These are phyloP conservation scores for Scaptomyza cyrtandrae DNA, from an alignment of 2,888 invertebrate species.

Conservation along the genomic window DNA sequence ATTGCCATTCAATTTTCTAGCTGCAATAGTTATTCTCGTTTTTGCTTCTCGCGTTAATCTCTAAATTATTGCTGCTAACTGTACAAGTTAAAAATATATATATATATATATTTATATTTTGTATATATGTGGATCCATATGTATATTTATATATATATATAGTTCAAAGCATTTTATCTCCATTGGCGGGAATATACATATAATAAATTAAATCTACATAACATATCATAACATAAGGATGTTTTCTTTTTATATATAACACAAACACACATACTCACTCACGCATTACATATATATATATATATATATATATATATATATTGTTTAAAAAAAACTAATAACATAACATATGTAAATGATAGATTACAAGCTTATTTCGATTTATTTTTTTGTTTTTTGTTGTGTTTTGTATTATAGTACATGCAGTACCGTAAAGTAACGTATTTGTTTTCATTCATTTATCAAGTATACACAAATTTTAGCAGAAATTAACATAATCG, in stretches of 20 bases:
- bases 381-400: slow-evolving; percentile 5
- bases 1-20: slow-evolving; percentile 49
- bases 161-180: slow-evolving; percentile 14
- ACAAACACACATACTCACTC: slow-evolving; percentile 12
- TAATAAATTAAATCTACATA: slow-evolving; percentile 8
- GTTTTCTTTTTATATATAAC: neutral
- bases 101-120: slow-evolving; percentile 7
- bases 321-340: slow-evolving; percentile 7
- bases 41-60: neutral
- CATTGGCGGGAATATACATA: slow-evolving; percentile 8
- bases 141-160: neutral
- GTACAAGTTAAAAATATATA: slow-evolving; percentile 36
- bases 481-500: slow-evolving; percentile 20
- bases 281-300: slow-evolving; percentile 1
- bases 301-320: slow-evolving; percentile 1
- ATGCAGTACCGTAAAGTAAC: slow-evolving; percentile 9
- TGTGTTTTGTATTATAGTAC: neutral
- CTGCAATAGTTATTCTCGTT: slow-evolving; percentile 7
- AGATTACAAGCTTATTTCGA: slow-evolving; percentile 21
- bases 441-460: neutral
- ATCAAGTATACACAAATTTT: slow-evolving; percentile 30
- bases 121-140: slow-evolving; percentile 1
- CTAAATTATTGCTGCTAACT: slow-evolving; percentile 42
- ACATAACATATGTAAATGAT: slow-evolving; percentile 20
- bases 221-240: neutral